Evolutionary conservation across 1,140 invertebrate species (phyloP).

Genomic region (Aphaenogaster ashmeadi): DNA sequence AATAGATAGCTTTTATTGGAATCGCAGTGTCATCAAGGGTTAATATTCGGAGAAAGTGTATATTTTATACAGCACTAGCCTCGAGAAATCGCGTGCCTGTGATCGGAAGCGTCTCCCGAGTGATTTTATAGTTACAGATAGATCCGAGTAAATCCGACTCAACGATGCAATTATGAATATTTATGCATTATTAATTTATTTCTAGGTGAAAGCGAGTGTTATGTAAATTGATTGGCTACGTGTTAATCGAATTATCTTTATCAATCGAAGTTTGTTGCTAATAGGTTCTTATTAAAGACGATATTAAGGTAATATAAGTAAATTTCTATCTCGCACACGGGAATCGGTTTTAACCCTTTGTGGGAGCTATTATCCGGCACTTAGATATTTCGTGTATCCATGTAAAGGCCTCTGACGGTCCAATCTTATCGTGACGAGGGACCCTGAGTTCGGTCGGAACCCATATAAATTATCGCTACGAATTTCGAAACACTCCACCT

Average conservation of each 20-base stretch:
- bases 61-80: constrained; percentile 21
- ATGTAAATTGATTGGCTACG: constrained; percentile 9
- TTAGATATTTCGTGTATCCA: constrained; percentile 70
- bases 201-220: constrained; percentile 24
- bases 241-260: constrained; percentile 47
- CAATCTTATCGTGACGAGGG: constrained; percentile 80
- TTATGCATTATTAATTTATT: constrained; percentile 55
- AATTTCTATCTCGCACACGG: constrained; percentile 52
- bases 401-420: constrained; percentile 75
- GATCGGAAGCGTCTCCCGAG: constrained; percentile 11
- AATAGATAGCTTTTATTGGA: neutral
- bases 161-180: constrained; percentile 51
- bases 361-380: constrained; percentile 71
- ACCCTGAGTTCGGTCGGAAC: constrained; percentile 44
- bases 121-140: constrained; percentile 25
- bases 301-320: constrained; percentile 65
- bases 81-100: constrained; percentile 43
- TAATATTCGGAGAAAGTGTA: constrained; percentile 57
- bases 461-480: constrained; percentile 79
- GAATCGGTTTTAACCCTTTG: constrained; percentile 67
- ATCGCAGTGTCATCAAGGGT: constrained; percentile 15
- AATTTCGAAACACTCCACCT: constrained; percentile 75
- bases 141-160: constrained; percentile 22
- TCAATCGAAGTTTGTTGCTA: neutral
- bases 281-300: neutral